A percentile compares a stretch with the other conserved stretches of the same genome.
Evolutionary conservation across 2,797 vertebrate species (phyloP).

Genomic region (Chrosomus eos): DNA sequence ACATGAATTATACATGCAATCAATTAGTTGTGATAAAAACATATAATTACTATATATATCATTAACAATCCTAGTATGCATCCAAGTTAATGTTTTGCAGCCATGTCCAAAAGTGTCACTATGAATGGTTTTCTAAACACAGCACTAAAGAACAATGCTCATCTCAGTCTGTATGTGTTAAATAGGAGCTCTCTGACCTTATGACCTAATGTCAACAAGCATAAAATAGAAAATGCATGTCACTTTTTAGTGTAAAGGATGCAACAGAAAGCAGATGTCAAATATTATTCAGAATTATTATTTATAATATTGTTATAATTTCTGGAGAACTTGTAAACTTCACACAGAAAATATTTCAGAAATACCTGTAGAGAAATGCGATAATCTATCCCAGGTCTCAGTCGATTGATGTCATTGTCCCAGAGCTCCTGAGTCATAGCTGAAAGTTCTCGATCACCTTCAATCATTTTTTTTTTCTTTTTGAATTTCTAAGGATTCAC

Average conservation of each 20-base stretch:
- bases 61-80: not conserved
- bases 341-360: not conserved
- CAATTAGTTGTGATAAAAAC: not conserved
- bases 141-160: slow-evolving; percentile 16
- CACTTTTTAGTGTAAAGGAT: not conserved
- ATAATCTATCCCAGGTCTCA: slow-evolving; percentile 81
- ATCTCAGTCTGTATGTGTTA: not conserved
- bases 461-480: slow-evolving; percentile 68
- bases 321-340: not conserved
- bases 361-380: slow-evolving; percentile 81
- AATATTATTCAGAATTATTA: not conserved
- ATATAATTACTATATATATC: not conserved
- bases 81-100: not conserved
- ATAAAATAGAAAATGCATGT: not conserved
- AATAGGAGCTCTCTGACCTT: slow-evolving; percentile 25
- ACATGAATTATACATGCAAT: too few species aligned
- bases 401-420: slow-evolving; percentile 81
- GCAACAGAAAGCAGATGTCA: not conserved
- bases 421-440: slow-evolving; percentile 80
- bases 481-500: not conserved
- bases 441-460: slow-evolving; percentile 78
- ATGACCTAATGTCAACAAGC: slow-evolving; percentile 22
- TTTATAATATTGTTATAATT: not conserved
- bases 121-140: slow-evolving; percentile 24
- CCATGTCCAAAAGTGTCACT: too few species aligned